A percentile compares a stretch with the other conserved stretches of the same genome.
Conservation (phyloP, 2,888 invertebrate genomes). For the Tipula vernalis region DNA sequence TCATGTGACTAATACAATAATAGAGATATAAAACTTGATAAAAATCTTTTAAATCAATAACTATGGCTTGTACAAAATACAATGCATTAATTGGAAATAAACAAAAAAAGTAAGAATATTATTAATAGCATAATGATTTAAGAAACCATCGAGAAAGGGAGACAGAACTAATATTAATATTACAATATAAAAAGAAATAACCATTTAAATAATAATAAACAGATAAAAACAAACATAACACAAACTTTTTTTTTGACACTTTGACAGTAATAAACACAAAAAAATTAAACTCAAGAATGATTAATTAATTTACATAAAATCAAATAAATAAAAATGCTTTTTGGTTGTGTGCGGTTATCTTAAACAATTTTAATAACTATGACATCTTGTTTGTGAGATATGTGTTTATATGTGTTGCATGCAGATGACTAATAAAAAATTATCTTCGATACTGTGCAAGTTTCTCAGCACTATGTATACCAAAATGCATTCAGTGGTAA, state of each 20-base stretch:
- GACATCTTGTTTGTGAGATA: not conserved
- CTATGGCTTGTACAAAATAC: not conserved
- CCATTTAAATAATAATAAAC: not conserved
- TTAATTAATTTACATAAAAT: constrained; percentile 4
- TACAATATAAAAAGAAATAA: not conserved
- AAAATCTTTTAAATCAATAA: not conserved
- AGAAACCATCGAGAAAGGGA: not conserved
- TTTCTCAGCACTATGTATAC: not conserved
- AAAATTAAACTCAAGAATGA: not conserved
- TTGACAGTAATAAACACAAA: not conserved
- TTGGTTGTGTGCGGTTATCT: not conserved
- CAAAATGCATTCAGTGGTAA: not conserved
- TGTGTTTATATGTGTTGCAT: not conserved
- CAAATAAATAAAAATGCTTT: not conserved
- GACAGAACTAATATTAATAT: not conserved
- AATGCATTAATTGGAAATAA: not conserved
- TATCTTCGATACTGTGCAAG: not conserved
- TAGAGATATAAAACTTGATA: not conserved
- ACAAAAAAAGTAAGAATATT: not conserved
- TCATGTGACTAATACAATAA: not conserved
- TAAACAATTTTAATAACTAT: not conserved
- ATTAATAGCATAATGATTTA: not conserved
- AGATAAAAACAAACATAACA: not conserved
- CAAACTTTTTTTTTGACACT: not conserved
- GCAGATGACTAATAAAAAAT: not conserved